Evolutionary conservation across 2,113 vertebrate species (phyloP).

Genomic region (Semnopithecus entellus): DNA sequence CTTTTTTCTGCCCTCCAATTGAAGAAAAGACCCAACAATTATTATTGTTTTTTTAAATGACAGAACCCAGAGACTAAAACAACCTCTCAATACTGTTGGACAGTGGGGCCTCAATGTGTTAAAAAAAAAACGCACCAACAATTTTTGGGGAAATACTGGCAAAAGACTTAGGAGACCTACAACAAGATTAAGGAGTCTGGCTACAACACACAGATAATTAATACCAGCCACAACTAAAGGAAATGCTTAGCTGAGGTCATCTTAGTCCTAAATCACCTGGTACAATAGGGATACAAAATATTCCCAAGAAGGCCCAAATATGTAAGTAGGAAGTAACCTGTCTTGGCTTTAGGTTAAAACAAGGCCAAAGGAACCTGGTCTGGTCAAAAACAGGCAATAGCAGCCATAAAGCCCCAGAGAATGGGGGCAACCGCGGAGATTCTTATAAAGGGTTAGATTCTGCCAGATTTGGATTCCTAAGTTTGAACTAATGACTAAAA

Average conservation of each 20-base stretch:
- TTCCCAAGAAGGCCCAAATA: not conserved
- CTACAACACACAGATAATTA: no score
- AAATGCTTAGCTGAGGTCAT: no score
- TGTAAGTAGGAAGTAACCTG: not conserved
- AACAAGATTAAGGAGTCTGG: no score
- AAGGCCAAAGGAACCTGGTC: not conserved
- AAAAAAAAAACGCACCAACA: not conserved
- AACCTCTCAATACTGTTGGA: not conserved
- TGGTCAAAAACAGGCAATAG: not conserved
- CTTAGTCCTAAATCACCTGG: no score
- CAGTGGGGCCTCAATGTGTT: not conserved
- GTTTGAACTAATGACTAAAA: not conserved
- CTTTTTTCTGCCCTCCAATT: not conserved
- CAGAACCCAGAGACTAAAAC: not conserved
- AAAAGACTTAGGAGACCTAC: no score
- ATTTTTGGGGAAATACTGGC: no score
- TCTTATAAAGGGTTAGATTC: not conserved
- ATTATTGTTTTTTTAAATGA: not conserved
- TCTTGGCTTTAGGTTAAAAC: not conserved
- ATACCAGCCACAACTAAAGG: no score
- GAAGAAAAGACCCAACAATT: not conserved
- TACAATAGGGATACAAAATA: no score
- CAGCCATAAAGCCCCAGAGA: not conserved
- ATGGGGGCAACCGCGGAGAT: fast-evolving
- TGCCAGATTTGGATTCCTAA: not conserved